Evolutionary conservation across 2,113 vertebrate species (phyloP).

Genomic region (Acanthisitta chloris): DNA sequence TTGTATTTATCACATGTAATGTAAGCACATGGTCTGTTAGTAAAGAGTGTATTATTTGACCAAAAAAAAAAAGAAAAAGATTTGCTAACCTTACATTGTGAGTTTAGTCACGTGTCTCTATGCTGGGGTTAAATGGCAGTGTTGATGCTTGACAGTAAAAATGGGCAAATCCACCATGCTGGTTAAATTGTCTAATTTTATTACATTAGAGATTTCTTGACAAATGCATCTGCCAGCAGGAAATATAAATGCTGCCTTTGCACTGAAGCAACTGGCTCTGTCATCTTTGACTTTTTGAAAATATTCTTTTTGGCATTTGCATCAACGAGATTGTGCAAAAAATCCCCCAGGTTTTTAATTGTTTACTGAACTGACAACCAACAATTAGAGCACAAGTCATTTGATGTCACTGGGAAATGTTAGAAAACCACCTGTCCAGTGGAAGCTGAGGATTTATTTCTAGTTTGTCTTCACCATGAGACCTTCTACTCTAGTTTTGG

Average conservation of each 20-base stretch:
- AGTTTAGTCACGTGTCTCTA: slow-evolving; percentile 69
- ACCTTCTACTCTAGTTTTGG: neutral
- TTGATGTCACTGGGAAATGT: neutral
- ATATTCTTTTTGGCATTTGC: slow-evolving; percentile 61
- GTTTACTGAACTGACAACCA: slow-evolving; percentile 60
- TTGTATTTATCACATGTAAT: neutral
- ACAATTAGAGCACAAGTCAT: slow-evolving; percentile 39
- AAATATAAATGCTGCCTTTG: slow-evolving; percentile 74
- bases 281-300: slow-evolving; percentile 63
- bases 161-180: slow-evolving; percentile 75
- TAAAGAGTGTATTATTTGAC: slow-evolving; percentile 36
- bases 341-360: slow-evolving; percentile 59
- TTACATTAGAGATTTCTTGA: slow-evolving; percentile 79
- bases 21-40: neutral
- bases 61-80: neutral
- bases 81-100: slow-evolving; percentile 62
- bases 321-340: slow-evolving; percentile 56
- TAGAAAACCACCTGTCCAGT: slow-evolving; percentile 46
- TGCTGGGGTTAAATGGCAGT: slow-evolving; percentile 72
- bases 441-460: slow-evolving; percentile 6
- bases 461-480: neutral
- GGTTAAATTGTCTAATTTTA: slow-evolving; percentile 83
- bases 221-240: slow-evolving; percentile 77
- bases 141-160: slow-evolving; percentile 76
- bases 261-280: slow-evolving; percentile 52